phyloP scores from a whole-genome alignment of 2,113 vertebrate genomes.

The Hyperopisus bebe region DNA sequence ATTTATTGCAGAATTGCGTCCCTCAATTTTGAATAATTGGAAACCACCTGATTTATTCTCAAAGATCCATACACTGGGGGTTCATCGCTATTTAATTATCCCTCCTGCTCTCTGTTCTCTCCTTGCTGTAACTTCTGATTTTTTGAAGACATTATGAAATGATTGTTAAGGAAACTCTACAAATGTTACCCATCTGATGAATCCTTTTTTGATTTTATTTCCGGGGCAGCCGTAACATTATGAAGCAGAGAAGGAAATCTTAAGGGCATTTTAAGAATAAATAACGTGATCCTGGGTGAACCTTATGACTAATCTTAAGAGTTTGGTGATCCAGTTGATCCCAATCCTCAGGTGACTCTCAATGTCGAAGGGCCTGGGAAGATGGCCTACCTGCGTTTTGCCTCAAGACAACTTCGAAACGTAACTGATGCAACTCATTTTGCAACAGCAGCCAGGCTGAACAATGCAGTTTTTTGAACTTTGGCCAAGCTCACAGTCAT shows the following conservation, averaged over 20 bases:
- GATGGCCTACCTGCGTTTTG: conserved; percentile 42
- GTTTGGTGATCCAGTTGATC: background rate
- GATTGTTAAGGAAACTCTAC: background rate
- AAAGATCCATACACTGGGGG: background rate
- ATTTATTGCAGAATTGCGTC: background rate
- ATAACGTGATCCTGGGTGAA: background rate
- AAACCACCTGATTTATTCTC: background rate
- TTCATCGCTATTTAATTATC: background rate
- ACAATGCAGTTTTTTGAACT: conserved; percentile 50
- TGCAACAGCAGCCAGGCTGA: conserved; percentile 33
- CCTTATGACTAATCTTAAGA: background rate
- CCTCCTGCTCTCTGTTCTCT: background rate
- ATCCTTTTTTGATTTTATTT: background rate
- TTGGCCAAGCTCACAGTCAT: background rate
- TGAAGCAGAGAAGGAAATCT: background rate
- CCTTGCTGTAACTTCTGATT: background rate
- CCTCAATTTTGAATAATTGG: background rate
- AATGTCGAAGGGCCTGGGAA: conserved; percentile 27
- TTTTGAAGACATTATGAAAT: background rate
- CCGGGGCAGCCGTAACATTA: background rate
- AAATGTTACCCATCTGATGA: background rate
- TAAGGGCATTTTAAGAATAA: background rate
- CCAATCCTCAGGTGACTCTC: background rate
- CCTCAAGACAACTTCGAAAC: conserved; percentile 40
- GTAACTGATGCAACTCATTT: conserved; percentile 24